A percentile compares a stretch with the other conserved stretches of the same genome.
These are phyloP conservation scores for Rhinophrynus dorsalis DNA, from an alignment of 2,797 vertebrate genomes.

Conservation along the genomic window DNA sequence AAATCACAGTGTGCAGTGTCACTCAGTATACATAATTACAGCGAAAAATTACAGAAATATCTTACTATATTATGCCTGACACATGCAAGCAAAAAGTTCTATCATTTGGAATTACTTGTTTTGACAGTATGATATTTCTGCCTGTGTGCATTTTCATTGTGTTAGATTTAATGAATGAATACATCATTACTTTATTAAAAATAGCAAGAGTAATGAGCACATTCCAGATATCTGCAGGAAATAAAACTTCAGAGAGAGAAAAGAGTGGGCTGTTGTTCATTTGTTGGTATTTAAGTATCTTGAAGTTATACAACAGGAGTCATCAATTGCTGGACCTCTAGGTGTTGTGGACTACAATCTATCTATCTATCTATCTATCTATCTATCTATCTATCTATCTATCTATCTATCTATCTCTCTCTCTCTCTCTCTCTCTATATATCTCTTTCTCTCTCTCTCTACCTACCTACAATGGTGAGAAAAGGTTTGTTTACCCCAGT, in stretches of 20 bases:
- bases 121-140: slow-evolving; percentile 12
- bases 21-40: slow-evolving; percentile 24
- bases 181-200: slow-evolving; percentile 8
- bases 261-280: background rate
- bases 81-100: background rate
- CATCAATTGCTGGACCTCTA: no score
- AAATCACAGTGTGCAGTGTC: slow-evolving; percentile 5
- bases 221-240: background rate
- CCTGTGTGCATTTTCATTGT: background rate
- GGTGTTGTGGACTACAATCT: no score
- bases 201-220: background rate
- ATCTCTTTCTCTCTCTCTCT: background rate
- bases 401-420: no score
- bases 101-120: slow-evolving; percentile 13
- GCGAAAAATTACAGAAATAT: slow-evolving; percentile 6
- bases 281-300: background rate
- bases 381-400: no score
- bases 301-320: background rate
- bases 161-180: slow-evolving; percentile 13
- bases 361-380: no score
- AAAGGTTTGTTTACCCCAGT: background rate
- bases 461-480: background rate
- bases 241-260: background rate
- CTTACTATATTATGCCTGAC: slow-evolving; percentile 13
- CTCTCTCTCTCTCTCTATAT: no score